A percentile compares a stretch with the other conserved stretches of the same genome.
Conservation (phyloP, 2,888 invertebrate genomes). For the Drosophila neotestacea region DNA sequence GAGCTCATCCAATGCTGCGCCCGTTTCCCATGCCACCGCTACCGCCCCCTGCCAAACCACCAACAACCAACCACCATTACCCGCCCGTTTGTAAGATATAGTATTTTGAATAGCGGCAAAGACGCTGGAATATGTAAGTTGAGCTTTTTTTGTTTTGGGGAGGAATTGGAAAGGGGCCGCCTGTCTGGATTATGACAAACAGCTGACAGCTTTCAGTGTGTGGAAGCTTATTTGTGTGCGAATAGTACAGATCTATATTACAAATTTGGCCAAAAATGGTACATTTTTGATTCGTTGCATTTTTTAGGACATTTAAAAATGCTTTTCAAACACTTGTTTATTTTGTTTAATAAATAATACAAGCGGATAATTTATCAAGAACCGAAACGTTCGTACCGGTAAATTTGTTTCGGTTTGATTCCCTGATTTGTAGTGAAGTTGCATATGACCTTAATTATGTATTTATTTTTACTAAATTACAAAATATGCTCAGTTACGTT, state of each 20-base stretch:
- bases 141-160: slow-evolving; percentile 57
- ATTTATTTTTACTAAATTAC: slow-evolving; percentile 31
- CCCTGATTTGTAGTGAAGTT: slow-evolving; percentile 26
- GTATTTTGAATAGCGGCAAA: slow-evolving; percentile 62
- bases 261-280: slow-evolving; percentile 12
- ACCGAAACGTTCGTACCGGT: no score
- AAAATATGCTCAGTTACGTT: slow-evolving; percentile 1
- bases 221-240: slow-evolving; percentile 26
- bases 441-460: slow-evolving; percentile 37
- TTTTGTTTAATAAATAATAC: not conserved
- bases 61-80: slow-evolving; percentile 23
- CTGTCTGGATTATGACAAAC: slow-evolving; percentile 40
- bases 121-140: slow-evolving; percentile 70
- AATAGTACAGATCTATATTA: slow-evolving; percentile 30
- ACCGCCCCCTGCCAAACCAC: slow-evolving; percentile 25
- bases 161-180: slow-evolving; percentile 45
- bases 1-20: slow-evolving; percentile 70
- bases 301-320: slow-evolving; percentile 33
- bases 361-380: not conserved
- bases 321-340: not conserved
- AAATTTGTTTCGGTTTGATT: no score
- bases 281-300: slow-evolving; percentile 18
- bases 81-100: slow-evolving; percentile 7
- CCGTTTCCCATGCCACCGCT: slow-evolving; percentile 34
- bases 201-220: slow-evolving; percentile 43